A percentile compares a stretch with the other conserved stretches of the same genome.
Evolutionary conservation across 2,113 vertebrate genomes (phyloP).

Genomic region (Pseudorectes ferrugineus): DNA sequence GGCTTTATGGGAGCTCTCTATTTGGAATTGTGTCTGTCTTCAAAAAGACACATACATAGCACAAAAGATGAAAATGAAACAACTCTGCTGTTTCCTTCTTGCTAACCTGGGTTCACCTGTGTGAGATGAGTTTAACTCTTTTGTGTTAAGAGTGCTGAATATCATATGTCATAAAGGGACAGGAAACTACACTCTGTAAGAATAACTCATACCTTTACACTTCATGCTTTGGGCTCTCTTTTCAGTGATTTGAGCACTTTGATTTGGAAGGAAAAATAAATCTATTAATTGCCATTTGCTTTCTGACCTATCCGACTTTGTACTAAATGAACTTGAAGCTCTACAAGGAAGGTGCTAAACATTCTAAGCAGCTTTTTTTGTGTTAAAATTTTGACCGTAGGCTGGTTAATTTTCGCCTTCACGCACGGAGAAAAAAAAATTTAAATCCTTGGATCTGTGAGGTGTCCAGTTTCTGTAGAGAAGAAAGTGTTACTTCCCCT

Average conservation of each 20-base stretch:
- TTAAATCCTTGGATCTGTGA: neutral
- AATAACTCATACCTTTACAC: neutral
- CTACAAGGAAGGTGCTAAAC: neutral
- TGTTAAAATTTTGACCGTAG: neutral
- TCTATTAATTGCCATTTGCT: neutral
- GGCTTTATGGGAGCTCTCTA: neutral
- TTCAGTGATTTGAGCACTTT: neutral
- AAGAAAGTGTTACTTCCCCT: conserved; percentile 71
- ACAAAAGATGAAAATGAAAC: conserved; percentile 3
- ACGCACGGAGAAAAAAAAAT: neutral
- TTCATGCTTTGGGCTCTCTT: neutral
- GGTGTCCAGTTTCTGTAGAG: neutral
- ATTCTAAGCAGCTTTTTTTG: neutral
- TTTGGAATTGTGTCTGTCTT: neutral
- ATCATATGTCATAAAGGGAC: neutral
- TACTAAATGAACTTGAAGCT: neutral
- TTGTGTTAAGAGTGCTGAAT: neutral
- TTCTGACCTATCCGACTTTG: neutral
- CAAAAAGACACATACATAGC: neutral
- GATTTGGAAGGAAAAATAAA: neutral
- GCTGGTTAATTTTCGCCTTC: neutral
- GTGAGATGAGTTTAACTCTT: conserved; percentile 25
- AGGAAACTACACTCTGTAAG: neutral
- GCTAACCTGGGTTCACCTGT: conserved; percentile 58
- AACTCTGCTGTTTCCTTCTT: neutral